These are phyloP conservation scores for Eidolon dupreanum DNA, from an alignment of 2,797 vertebrate genomes.

Conservation along the genomic window DNA sequence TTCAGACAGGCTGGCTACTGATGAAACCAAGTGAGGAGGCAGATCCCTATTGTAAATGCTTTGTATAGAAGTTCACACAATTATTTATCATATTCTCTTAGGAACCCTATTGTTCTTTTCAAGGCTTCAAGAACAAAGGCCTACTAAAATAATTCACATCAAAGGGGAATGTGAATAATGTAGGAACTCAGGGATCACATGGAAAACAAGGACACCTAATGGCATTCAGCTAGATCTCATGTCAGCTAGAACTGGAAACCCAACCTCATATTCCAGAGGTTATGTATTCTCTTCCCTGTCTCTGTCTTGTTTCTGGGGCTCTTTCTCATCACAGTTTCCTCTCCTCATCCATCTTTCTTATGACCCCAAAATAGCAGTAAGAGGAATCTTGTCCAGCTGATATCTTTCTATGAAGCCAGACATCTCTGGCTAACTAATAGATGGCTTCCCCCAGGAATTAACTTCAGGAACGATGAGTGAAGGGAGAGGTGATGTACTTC, in stretches of 20 bases:
- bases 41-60: not conserved
- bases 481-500: not conserved
- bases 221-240: not conserved
- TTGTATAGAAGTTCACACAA: not conserved
- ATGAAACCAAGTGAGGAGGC: not conserved
- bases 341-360: not conserved
- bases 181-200: not conserved
- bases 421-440: not conserved
- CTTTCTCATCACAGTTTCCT: not conserved
- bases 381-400: not conserved
- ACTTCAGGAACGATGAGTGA: not conserved
- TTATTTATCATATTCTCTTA: not conserved
- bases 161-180: not conserved
- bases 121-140: not conserved
- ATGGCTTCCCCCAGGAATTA: not conserved
- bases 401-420: not conserved
- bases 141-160: not conserved
- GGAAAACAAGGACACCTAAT: not conserved
- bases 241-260: not conserved
- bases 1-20: slow-evolving; percentile 5
- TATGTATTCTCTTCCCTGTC: not conserved
- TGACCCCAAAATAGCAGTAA: not conserved
- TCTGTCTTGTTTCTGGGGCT: not conserved
- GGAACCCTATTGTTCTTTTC: not conserved
- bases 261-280: not conserved